A percentile compares a stretch with the other conserved stretches of the same genome.
Evolutionary conservation across 2,113 vertebrate genomes (phyloP).

Genomic region (Vulpes vulpes): DNA sequence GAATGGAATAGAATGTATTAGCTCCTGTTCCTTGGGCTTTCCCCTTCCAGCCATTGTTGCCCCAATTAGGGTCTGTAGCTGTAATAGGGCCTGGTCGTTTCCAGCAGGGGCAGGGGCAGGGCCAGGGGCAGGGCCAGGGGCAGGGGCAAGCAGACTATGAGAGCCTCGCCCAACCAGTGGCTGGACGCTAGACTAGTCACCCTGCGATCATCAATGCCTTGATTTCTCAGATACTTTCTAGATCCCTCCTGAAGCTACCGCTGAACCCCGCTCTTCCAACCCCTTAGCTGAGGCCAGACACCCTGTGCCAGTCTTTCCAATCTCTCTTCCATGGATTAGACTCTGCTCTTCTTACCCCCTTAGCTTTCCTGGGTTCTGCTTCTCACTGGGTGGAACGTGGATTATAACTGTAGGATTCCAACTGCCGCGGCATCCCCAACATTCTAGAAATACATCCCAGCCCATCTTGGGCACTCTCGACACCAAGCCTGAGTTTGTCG

Average conservation of each 20-base stretch:
- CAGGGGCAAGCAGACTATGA: fast-evolving
- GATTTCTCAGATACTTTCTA: not conserved
- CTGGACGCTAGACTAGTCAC: not conserved
- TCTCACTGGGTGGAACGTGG: not conserved
- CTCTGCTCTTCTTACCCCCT: not conserved
- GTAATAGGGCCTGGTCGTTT: not conserved
- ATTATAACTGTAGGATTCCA: not conserved
- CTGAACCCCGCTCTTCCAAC: not conserved
- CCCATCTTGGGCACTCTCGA: fast-evolving
- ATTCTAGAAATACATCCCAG: not conserved
- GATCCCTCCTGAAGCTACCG: not conserved
- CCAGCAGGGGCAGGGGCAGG: not conserved
- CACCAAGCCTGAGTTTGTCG: not conserved
- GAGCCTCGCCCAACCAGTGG: not conserved
- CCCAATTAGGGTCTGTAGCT: not conserved
- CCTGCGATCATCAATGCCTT: not conserved
- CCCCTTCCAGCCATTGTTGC: not conserved
- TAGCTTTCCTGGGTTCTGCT: not conserved
- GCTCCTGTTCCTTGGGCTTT: too few relatives aligned
- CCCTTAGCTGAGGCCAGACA: not conserved
- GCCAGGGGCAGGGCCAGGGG: not conserved
- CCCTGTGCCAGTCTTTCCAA: not conserved
- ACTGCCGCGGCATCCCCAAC: too few relatives aligned
- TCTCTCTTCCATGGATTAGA: not conserved
- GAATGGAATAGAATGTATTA: not conserved